Conservation (phyloP, 2,888 invertebrate species). For the Machimus rusticus region DNA sequence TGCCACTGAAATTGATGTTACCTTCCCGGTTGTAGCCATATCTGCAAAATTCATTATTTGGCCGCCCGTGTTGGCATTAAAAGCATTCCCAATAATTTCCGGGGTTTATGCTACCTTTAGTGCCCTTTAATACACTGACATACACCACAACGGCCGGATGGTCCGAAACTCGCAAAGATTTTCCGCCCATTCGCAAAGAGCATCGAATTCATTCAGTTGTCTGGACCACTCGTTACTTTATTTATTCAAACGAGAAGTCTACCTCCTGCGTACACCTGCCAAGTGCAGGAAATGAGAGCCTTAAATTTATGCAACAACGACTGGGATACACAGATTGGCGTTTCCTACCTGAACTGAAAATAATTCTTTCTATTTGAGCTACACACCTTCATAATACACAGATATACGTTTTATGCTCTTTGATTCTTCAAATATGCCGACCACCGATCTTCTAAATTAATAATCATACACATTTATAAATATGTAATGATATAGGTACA, state of each 20-base stretch:
- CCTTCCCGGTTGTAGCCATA: not conserved
- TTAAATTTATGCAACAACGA: conserved; percentile 8
- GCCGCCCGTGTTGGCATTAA: not conserved
- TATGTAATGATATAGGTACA: not conserved
- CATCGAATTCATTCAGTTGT: conserved; percentile 4
- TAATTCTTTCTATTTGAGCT: not conserved
- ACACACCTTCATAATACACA: not conserved
- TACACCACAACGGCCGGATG: not conserved
- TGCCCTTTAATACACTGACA: not conserved
- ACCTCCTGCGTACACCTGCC: not conserved
- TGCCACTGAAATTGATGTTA: not conserved
- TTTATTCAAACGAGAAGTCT: conserved; percentile 16
- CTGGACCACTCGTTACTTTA: not conserved
- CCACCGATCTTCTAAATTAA: not conserved
- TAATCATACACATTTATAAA: not conserved
- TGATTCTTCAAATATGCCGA: not conserved
- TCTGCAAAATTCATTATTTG: not conserved
- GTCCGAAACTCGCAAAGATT: not conserved
- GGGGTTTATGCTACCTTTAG: not conserved
- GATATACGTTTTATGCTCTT: not conserved
- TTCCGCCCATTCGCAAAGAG: not conserved
- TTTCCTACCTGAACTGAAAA: not conserved
- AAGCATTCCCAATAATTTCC: conserved; percentile 2
- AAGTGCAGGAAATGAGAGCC: not conserved
- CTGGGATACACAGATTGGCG: not conserved